Conservation (phyloP, 2,113 vertebrate species). For the Canis aureus region DNA sequence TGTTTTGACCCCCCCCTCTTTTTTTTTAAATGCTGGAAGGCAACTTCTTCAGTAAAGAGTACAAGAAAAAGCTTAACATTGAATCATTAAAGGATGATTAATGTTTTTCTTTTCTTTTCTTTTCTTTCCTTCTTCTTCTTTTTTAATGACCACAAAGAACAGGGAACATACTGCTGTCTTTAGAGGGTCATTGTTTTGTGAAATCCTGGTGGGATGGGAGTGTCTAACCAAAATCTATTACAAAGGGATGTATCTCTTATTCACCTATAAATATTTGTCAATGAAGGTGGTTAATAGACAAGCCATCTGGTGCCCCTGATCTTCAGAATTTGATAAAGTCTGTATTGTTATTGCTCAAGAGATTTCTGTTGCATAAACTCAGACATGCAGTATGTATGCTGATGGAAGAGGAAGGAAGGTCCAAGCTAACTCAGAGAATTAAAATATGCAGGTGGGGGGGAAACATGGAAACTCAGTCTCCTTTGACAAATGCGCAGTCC, state of each 20-base stretch:
- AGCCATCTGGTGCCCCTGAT: constrained; percentile 8
- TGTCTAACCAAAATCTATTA: constrained; percentile 48
- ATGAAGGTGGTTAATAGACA: constrained; percentile 12
- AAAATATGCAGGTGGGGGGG: background rate
- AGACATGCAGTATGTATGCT: background rate
- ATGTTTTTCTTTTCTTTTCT: background rate
- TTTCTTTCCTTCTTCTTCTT: background rate
- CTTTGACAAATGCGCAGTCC: constrained; percentile 30
- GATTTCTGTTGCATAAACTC: constrained; percentile 13
- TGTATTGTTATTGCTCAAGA: constrained; percentile 29
- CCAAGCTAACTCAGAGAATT: constrained; percentile 27
- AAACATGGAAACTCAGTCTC: background rate
- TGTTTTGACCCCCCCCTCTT: too few species aligned
- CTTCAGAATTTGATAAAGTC: constrained; percentile 41
- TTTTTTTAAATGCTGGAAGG: background rate
- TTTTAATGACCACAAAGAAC: background rate
- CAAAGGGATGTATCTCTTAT: background rate
- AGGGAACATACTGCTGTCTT: constrained; percentile 35
- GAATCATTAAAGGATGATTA: background rate
- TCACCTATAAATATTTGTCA: constrained; percentile 54
- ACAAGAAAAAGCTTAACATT: background rate
- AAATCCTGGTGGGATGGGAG: background rate
- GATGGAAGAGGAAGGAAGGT: constrained; percentile 28
- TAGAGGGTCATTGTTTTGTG: constrained; percentile 27
- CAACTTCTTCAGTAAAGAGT: background rate